These are phyloP conservation scores for Platycheirus albimanus DNA, from an alignment of 2,888 invertebrate genomes.

Conservation along the genomic window DNA sequence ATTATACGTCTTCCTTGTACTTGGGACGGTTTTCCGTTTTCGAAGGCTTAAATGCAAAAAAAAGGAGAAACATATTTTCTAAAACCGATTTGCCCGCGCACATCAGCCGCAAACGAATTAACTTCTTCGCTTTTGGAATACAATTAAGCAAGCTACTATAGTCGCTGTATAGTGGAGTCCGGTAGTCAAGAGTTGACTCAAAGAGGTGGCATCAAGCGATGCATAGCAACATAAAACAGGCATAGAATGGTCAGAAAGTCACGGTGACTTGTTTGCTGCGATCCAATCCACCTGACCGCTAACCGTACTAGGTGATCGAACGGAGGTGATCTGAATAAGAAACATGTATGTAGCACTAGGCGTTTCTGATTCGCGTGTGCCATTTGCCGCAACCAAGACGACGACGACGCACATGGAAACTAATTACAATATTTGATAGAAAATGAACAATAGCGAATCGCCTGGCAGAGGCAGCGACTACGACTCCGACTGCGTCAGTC, in stretches of 20 bases:
- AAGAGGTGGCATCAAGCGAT: slow-evolving; percentile 24
- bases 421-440: slow-evolving; percentile 12
- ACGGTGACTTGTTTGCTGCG: slow-evolving; percentile 40
- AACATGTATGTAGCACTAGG: slow-evolving; percentile 70
- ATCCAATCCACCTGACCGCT: slow-evolving; percentile 26
- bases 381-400: slow-evolving; percentile 54
- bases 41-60: slow-evolving; percentile 22
- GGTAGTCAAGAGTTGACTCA: slow-evolving; percentile 40
- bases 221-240: slow-evolving; percentile 49
- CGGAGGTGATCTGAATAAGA: slow-evolving; percentile 73
- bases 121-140: slow-evolving; percentile 68
- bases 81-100: slow-evolving; percentile 54
- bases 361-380: slow-evolving; percentile 69
- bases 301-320: slow-evolving; percentile 54
- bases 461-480: neutral
- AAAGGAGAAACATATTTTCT: slow-evolving; percentile 37
- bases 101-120: slow-evolving; percentile 58
- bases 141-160: slow-evolving; percentile 61
- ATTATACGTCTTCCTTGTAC: slow-evolving; percentile 12
- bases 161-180: slow-evolving; percentile 3
- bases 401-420: slow-evolving; percentile 45
- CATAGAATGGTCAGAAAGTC: slow-evolving; percentile 64
- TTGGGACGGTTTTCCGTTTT: slow-evolving; percentile 48
- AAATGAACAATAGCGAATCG: slow-evolving; percentile 29
- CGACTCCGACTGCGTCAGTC: too few relatives aligned